A percentile compares a stretch with the other conserved stretches of the same genome.
Conservation (phyloP, 2,888 invertebrate genomes). For the Sclerodermus sp. region DNA sequence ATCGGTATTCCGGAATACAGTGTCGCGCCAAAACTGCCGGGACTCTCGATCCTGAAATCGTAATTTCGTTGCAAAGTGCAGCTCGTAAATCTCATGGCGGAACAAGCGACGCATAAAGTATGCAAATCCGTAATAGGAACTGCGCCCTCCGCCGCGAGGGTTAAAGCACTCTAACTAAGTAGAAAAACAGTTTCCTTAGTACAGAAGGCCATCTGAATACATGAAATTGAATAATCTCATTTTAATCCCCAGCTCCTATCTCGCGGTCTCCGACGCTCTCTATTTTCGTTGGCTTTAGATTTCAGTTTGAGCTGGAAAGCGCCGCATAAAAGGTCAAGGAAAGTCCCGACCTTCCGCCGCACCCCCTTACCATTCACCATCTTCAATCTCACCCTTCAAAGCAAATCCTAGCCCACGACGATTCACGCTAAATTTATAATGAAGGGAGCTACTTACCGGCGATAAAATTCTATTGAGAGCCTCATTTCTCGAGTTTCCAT, state of each 20-base stretch:
- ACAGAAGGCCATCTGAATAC: conserved; percentile 22
- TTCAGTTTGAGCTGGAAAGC: no score
- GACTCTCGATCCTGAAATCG: conserved; percentile 21
- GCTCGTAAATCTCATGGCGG: conserved; percentile 25
- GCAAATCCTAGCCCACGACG: no score
- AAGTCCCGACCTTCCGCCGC: no score
- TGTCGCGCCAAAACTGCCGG: neutral
- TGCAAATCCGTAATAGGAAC: conserved; percentile 30
- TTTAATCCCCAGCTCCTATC: conserved; percentile 16
- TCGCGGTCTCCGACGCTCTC: neutral
- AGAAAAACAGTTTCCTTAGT: conserved; percentile 24
- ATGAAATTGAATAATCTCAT: conserved; percentile 24
- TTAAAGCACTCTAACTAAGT: conserved; percentile 22
- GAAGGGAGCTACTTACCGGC: no score
- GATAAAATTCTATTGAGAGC: no score
- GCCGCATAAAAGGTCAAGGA: no score
- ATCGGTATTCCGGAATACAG: no score
- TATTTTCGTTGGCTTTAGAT: no score
- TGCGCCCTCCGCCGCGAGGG: conserved; percentile 10
- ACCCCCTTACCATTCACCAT: no score
- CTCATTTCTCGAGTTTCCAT: no score
- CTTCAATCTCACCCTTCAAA: no score
- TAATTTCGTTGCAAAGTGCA: conserved; percentile 18
- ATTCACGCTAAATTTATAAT: no score
- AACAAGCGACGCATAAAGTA: conserved; percentile 24